phyloP scores from a whole-genome alignment of 1,140 invertebrate species.

The Drosophila pseudoananassae region DNA sequence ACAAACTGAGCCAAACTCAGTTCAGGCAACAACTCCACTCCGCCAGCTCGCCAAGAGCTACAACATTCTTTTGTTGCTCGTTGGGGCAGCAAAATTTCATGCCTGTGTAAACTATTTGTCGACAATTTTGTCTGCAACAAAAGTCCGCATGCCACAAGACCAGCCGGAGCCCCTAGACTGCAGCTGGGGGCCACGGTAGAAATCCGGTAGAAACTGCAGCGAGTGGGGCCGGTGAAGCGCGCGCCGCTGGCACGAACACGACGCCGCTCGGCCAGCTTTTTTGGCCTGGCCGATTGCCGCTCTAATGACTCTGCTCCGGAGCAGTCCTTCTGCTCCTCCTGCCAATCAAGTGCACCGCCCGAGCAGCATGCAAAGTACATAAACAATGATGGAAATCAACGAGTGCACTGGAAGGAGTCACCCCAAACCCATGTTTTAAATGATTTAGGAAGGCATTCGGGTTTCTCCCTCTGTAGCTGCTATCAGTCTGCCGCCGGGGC shows the following conservation, averaged over 20 bases:
- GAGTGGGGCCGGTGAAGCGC: conserved; percentile 54
- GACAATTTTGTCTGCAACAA: conserved; percentile 81
- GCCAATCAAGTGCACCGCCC: conserved; percentile 33
- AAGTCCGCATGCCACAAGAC: conserved; percentile 72
- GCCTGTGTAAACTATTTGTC: conserved; percentile 83
- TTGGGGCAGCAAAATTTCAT: conserved; percentile 74
- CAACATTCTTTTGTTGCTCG: conserved; percentile 68
- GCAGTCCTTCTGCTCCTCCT: conserved; percentile 1
- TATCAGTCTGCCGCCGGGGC: conserved; percentile 23
- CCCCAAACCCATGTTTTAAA: too few relatives aligned
- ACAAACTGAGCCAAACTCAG: conserved; percentile 6
- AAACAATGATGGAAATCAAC: conserved; percentile 78
- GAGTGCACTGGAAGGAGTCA: conserved; percentile 9
- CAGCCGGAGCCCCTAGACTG: conserved; percentile 11
- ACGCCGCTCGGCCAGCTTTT: conserved; percentile 25
- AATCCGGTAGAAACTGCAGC: conserved; percentile 17
- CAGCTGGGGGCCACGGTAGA: background rate
- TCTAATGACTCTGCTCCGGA: conserved; percentile 62
- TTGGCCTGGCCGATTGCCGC: conserved; percentile 56
- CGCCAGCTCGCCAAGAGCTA: conserved; percentile 51
- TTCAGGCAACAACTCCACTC: conserved; percentile 41
- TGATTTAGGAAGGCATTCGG: too few relatives aligned
- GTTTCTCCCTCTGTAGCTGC: conserved; percentile 16
- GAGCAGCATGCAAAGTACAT: conserved; percentile 58
- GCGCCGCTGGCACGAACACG: conserved; percentile 61